These are phyloP conservation scores for Bufo bufo DNA, from an alignment of 2,113 vertebrate genomes.

Conservation along the genomic window DNA sequence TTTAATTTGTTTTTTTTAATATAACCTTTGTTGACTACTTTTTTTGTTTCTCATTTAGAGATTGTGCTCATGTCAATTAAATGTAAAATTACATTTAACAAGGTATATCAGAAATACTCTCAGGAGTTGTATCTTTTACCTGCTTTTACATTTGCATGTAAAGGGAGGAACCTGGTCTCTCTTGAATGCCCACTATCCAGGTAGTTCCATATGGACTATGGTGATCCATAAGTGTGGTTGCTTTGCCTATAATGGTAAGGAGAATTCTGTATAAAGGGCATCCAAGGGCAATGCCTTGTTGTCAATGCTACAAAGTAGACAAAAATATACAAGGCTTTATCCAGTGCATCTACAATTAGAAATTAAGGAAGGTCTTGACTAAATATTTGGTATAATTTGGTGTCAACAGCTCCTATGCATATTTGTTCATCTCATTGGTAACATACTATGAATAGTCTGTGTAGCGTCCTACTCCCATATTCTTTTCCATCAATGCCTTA, in stretches of 20 bases:
- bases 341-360: neutral
- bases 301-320: neutral
- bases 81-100: neutral
- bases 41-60: neutral
- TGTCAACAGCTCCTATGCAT: neutral
- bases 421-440: neutral
- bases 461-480: too few relatives aligned
- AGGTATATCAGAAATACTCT: neutral
- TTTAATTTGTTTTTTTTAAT: slow-evolving; percentile 5
- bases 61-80: neutral
- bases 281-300: neutral
- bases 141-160: neutral
- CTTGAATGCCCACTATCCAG: neutral
- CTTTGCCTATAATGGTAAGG: neutral
- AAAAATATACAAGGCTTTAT: neutral
- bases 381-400: neutral
- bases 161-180: neutral
- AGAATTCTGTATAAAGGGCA: neutral
- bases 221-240: neutral
- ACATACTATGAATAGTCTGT: neutral
- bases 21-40: neutral
- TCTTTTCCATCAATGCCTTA: too few relatives aligned
- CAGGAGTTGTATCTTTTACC: neutral
- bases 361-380: neutral
- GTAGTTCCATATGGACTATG: neutral